phyloP scores from a whole-genome alignment of 2,888 invertebrate genomes.

The Blera fallax region DNA sequence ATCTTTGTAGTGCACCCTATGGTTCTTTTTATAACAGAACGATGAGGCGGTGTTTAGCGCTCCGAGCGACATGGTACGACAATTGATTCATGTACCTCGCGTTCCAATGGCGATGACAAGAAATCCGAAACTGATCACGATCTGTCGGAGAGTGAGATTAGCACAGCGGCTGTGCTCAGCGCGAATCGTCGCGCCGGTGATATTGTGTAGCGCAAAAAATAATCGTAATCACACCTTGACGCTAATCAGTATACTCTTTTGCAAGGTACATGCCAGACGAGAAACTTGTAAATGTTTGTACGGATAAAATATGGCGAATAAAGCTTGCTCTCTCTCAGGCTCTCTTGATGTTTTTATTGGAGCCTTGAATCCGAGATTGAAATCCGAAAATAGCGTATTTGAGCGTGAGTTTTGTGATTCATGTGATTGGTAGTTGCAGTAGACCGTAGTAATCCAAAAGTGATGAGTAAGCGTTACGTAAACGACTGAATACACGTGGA shows the following conservation, averaged over 20 bases:
- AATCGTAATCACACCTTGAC: slow-evolving; percentile 29
- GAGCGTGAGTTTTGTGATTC: slow-evolving; percentile 13
- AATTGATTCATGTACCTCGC: not conserved
- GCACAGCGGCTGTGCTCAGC: slow-evolving; percentile 37
- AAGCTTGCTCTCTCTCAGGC: not conserved
- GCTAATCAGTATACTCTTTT: slow-evolving; percentile 43
- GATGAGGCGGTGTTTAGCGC: slow-evolving; percentile 29
- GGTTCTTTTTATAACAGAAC: slow-evolving; percentile 52
- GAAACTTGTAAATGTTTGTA: slow-evolving; percentile 9
- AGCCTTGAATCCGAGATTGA: slow-evolving; percentile 8
- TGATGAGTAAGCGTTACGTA: not conserved
- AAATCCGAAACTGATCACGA: slow-evolving; percentile 63
- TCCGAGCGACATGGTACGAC: slow-evolving; percentile 47
- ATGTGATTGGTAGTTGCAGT: not conserved
- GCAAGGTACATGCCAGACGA: slow-evolving; percentile 5
- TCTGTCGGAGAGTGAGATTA: slow-evolving; percentile 43
- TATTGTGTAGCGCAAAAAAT: slow-evolving; percentile 28
- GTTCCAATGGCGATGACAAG: slow-evolving; percentile 39
- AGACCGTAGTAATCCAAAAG: not conserved
- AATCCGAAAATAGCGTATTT: slow-evolving; percentile 8
- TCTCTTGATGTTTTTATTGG: slow-evolving; percentile 9
- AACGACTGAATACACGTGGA: not conserved
- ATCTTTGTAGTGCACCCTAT: slow-evolving; percentile 69
- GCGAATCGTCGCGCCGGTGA: slow-evolving; percentile 24
- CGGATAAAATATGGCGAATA: not conserved